These are phyloP conservation scores for Larimichthys polyactis DNA, from an alignment of 2,113 vertebrate species.

Conservation along the genomic window DNA sequence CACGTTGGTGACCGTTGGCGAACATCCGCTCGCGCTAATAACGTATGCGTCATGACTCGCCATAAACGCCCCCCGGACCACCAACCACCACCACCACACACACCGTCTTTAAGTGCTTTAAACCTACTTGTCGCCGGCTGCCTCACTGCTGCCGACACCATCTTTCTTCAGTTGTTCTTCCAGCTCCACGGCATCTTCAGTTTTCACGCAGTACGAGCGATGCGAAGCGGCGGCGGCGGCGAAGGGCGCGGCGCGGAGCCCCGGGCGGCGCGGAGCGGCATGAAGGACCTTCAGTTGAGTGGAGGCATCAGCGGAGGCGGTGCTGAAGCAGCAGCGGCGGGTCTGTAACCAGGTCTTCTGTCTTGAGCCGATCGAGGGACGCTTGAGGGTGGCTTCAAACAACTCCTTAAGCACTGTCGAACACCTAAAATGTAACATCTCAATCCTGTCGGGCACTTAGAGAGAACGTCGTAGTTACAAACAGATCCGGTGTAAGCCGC, in stretches of 20 bases:
- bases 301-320: conserved; percentile 55
- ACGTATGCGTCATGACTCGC: conserved; percentile 40
- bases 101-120: not conserved
- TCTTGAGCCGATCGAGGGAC: conserved; percentile 60
- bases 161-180: conserved; percentile 77
- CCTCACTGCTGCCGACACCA: conserved; percentile 48
- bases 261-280: conserved; percentile 50
- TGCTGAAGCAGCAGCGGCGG: conserved; percentile 49
- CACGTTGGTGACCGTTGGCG: not conserved
- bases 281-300: conserved; percentile 52
- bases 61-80: not conserved
- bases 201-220: conserved; percentile 78
- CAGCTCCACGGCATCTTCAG: conserved; percentile 69
- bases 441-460: conserved; percentile 73
- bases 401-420: conserved; percentile 83
- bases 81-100: not conserved
- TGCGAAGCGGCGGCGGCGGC: not conserved
- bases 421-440: conserved; percentile 85
- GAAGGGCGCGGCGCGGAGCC: conserved; percentile 33
- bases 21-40: conserved; percentile 21
- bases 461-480: conserved; percentile 45
- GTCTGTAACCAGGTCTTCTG: conserved; percentile 61
- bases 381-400: conserved; percentile 77
- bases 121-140: conserved; percentile 78
- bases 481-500: not conserved